Conservation (phyloP, 2,888 invertebrate genomes). For the Apodemia mormo region DNA sequence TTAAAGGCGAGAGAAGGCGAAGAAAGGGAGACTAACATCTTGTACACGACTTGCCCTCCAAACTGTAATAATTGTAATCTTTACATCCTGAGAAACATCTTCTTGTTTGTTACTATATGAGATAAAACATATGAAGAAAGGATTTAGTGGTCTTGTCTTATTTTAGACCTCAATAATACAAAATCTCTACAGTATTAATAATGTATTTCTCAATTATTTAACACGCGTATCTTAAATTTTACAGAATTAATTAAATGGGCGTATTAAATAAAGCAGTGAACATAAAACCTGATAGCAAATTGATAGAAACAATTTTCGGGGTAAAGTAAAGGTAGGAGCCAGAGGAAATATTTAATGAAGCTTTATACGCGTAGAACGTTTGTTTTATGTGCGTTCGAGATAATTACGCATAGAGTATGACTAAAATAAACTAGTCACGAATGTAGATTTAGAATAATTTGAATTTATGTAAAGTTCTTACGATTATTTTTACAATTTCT, state of each 20-base stretch:
- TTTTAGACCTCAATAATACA: too few species aligned
- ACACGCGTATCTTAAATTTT: neutral
- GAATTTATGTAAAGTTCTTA: neutral
- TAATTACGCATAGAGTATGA: neutral
- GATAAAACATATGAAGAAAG: too few species aligned
- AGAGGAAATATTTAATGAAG: neutral
- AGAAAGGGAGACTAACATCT: too few species aligned
- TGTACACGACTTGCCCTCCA: too few species aligned
- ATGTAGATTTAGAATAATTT: neutral
- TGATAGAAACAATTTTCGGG: neutral
- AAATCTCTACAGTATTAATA: too few species aligned
- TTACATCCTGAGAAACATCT: too few species aligned
- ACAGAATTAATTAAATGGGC: neutral
- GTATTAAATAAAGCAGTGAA: neutral
- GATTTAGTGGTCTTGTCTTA: too few species aligned
- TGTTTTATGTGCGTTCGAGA: neutral
- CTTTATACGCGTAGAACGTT: neutral
- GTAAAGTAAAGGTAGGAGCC: neutral
- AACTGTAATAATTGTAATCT: too few species aligned
- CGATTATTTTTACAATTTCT: too few species aligned
- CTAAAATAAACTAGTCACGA: neutral
- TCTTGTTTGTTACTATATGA: too few species aligned
- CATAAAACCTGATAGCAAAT: neutral
- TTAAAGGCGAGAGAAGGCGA: too few species aligned
- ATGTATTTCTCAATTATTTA: too few species aligned